Conservation (phyloP, 2,888 invertebrate species). For the Hipparchia sbordonii region DNA sequence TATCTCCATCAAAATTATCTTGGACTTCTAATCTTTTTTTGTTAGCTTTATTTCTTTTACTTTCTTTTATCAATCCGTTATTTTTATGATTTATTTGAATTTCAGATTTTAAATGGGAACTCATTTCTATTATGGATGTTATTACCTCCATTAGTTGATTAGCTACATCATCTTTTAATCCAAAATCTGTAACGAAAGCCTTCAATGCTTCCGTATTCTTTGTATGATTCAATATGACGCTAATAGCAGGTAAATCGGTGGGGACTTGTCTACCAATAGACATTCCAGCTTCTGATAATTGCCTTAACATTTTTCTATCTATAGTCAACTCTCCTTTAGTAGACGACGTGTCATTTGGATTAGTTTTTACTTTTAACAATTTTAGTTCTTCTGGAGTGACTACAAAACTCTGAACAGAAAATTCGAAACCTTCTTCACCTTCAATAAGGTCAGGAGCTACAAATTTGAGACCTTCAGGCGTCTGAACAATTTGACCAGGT, state of each 20-base stretch:
- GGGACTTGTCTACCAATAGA: conserved; percentile 85
- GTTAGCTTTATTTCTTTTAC: conserved; percentile 59
- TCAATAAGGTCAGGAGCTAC: conserved; percentile 87
- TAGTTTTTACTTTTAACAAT: conserved; percentile 76
- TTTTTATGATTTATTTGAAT: conserved; percentile 59
- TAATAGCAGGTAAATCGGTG: conserved; percentile 84
- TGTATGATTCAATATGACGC: conserved; percentile 79
- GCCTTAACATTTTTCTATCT: conserved; percentile 85
- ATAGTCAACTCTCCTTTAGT: conserved; percentile 84
- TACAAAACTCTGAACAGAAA: conserved; percentile 87
- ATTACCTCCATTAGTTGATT: conserved; percentile 79
- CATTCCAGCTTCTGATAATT: conserved; percentile 87
- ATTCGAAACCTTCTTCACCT: conserved; percentile 86
- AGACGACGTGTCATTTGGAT: conserved; percentile 76
- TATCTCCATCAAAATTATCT: conserved; percentile 49
- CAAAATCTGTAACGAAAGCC: conserved; percentile 76
- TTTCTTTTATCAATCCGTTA: conserved; percentile 50
- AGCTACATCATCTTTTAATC: conserved; percentile 78
- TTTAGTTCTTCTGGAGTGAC: conserved; percentile 79
- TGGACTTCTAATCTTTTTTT: conserved; percentile 60
- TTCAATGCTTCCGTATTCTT: conserved; percentile 76
- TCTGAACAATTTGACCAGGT: conserved; percentile 90
- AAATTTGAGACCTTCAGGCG: conserved; percentile 87
- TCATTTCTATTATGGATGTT: conserved; percentile 79
- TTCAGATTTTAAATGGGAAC: conserved; percentile 73